phyloP scores from a whole-genome alignment of 2,888 invertebrate genomes.

The Nephrotoma flavescens region DNA sequence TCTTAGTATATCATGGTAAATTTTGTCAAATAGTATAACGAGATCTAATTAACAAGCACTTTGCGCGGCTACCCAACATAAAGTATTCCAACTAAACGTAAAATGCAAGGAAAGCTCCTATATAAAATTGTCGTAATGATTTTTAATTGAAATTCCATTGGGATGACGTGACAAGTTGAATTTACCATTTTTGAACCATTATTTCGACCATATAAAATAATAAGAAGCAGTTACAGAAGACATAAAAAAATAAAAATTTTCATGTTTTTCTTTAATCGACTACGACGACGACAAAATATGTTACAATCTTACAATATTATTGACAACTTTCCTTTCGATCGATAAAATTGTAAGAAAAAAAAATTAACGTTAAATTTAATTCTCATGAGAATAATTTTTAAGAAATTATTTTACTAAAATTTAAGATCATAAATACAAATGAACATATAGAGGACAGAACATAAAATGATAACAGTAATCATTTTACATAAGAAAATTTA shows the following conservation, averaged over 20 bases:
- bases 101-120: neutral
- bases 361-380: neutral
- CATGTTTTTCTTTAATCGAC: neutral
- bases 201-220: neutral
- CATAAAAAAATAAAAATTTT: neutral
- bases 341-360: neutral
- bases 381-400: slow-evolving; percentile 3
- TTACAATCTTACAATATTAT: neutral
- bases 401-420: neutral
- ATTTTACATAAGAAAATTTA: neutral
- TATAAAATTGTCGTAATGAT: neutral
- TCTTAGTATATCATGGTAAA: neutral
- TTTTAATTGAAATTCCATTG: slow-evolving; percentile 4
- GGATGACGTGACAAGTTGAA: slow-evolving; percentile 1
- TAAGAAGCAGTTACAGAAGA: neutral
- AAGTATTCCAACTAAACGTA: neutral
- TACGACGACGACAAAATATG: neutral
- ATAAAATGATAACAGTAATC: neutral
- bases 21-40: neutral
- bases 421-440: neutral
- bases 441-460: neutral
- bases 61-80: neutral
- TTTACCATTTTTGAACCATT: neutral
- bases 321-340: neutral
- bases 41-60: neutral